These are phyloP conservation scores for Neodon shergylaensis DNA, from an alignment of 2,113 vertebrate species.

Conservation along the genomic window DNA sequence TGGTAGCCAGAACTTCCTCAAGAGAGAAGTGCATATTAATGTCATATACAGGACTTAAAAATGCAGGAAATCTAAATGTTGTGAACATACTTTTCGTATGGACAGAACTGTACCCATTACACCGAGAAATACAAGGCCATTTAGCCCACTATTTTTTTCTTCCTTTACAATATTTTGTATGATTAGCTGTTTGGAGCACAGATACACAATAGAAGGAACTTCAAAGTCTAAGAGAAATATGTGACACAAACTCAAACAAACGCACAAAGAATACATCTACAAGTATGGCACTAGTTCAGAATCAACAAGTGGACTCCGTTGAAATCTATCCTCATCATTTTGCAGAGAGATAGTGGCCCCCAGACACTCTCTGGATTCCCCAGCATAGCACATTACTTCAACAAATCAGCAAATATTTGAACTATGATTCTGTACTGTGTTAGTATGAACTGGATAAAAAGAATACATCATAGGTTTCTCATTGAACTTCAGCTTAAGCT, in stretches of 20 bases:
- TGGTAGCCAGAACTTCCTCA: not conserved
- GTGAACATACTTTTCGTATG: not conserved
- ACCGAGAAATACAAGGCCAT: not conserved
- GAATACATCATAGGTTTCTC: not conserved
- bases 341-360: not conserved
- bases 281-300: not conserved
- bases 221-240: conserved; percentile 20
- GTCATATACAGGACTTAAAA: not conserved
- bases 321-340: not conserved
- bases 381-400: not conserved
- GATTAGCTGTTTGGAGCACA: conserved; percentile 30
- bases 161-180: conserved; percentile 14
- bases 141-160: not conserved
- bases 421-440: not conserved
- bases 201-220: conserved; percentile 42
- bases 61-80: not conserved
- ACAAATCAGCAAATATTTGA: not conserved
- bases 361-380: not conserved
- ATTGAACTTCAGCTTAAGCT: not conserved
- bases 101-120: not conserved
- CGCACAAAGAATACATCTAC: not conserved
- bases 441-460: not conserved
- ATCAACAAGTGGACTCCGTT: not conserved
- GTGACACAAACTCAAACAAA: not conserved
- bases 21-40: not conserved